Evolutionary conservation across 2,888 invertebrate genomes (phyloP).

Genomic region (Agrochola lota): DNA sequence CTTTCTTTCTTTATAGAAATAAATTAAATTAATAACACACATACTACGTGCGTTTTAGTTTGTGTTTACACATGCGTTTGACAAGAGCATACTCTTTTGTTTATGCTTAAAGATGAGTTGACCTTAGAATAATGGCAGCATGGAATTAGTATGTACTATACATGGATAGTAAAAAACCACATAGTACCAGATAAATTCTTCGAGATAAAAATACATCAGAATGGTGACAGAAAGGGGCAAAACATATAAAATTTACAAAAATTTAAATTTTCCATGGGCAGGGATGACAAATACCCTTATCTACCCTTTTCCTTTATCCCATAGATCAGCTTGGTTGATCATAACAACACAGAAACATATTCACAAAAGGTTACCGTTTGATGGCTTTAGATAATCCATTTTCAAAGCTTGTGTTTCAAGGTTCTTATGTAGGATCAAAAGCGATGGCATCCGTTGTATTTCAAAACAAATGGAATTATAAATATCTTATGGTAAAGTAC

Average conservation of each 20-base stretch:
- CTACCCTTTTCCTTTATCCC: slow-evolving; percentile 21
- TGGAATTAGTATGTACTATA: too few species aligned
- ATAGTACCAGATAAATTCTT: neutral
- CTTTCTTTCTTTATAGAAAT: too few species aligned
- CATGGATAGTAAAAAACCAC: too few species aligned
- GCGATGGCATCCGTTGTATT: slow-evolving; percentile 62
- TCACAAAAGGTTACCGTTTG: slow-evolving; percentile 30
- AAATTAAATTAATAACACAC: too few species aligned
- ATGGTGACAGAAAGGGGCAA: neutral
- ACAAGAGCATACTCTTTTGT: too few species aligned
- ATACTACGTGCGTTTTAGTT: too few species aligned
- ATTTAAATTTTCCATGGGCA: slow-evolving; percentile 25
- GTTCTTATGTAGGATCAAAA: slow-evolving; percentile 68
- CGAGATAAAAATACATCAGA: too few species aligned
- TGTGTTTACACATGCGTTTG: too few species aligned
- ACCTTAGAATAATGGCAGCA: too few species aligned
- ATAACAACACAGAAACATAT: slow-evolving; percentile 39
- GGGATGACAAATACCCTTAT: slow-evolving; percentile 27
- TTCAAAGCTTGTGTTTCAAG: slow-evolving; percentile 68
- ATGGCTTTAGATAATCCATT: slow-evolving; percentile 61
- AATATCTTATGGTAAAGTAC: slow-evolving; percentile 40
- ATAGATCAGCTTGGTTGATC: slow-evolving; percentile 28
- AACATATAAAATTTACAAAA: neutral
- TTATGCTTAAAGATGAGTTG: too few species aligned
- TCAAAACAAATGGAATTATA: slow-evolving; percentile 49